A percentile compares a stretch with the other conserved stretches of the same genome.
These are phyloP conservation scores for Phrynocephalus guinanensis DNA, from an alignment of 2,797 vertebrate species.

Conservation along the genomic window DNA sequence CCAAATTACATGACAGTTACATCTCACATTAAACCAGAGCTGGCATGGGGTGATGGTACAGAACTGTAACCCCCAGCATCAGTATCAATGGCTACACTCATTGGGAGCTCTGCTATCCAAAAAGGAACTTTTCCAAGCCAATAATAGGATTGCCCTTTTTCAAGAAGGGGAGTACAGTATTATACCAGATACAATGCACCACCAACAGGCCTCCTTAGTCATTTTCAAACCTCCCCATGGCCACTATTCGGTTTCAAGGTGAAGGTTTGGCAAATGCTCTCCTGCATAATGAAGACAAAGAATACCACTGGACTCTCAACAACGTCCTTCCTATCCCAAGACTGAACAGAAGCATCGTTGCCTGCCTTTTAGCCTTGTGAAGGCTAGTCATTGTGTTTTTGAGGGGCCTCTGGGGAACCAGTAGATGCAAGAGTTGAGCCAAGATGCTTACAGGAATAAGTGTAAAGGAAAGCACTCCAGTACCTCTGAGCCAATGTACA, in stretches of 20 bases:
- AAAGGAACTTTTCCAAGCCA: too few relatives aligned
- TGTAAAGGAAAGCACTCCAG: not conserved
- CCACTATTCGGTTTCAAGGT: not conserved
- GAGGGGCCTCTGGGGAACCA: not conserved
- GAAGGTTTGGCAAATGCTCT: not conserved
- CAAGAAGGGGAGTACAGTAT: not conserved
- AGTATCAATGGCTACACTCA: too few relatives aligned
- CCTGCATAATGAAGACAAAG: too few relatives aligned
- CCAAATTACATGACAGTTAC: too few relatives aligned
- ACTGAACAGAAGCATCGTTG: not conserved
- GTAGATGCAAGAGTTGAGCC: not conserved
- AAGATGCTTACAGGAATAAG: not conserved
- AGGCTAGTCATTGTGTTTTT: not conserved
- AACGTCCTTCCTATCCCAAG: too few relatives aligned
- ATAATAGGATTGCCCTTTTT: not conserved
- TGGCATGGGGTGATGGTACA: too few relatives aligned
- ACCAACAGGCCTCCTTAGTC: not conserved
- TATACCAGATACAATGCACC: not conserved
- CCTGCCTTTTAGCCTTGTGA: not conserved
- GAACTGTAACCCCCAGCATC: too few relatives aligned
- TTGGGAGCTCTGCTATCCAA: too few relatives aligned
- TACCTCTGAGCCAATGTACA: slow-evolving; percentile 96
- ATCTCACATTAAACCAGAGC: too few relatives aligned
- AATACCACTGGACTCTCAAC: too few relatives aligned
- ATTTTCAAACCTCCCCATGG: not conserved